Evolutionary conservation across 1,140 invertebrate species (phyloP).

Genomic region (Zaprionus lachaisei): DNA sequence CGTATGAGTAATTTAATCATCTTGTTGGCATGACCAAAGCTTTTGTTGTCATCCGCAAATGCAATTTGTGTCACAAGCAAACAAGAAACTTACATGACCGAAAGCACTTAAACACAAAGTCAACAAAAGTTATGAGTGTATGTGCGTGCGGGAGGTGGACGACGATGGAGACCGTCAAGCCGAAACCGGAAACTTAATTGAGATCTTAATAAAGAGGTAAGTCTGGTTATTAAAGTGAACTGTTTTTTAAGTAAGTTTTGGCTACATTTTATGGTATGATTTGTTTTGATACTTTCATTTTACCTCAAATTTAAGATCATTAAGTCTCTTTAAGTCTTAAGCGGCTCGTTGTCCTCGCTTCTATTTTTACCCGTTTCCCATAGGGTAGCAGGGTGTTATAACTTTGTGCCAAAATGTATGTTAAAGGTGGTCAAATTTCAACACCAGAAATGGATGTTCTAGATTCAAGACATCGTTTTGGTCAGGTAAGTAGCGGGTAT

Average conservation of each 20-base stretch:
- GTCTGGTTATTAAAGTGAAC: not conserved
- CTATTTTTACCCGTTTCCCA: not conserved
- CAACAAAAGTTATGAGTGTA: conserved; percentile 54
- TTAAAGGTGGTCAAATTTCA: too few species aligned
- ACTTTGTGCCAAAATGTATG: too few species aligned
- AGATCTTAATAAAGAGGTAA: not conserved
- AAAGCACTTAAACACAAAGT: conserved; percentile 52
- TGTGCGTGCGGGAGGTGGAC: not conserved
- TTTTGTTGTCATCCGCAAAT: conserved; percentile 77
- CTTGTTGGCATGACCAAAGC: conserved; percentile 65
- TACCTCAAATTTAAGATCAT: not conserved
- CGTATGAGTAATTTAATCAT: conserved; percentile 81
- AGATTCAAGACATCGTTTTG: too few species aligned
- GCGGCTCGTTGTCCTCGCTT: too few species aligned
- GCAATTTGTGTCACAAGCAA: conserved; percentile 75
- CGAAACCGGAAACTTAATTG: conserved; percentile 4
- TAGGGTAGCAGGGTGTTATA: too few species aligned
- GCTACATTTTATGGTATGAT: not conserved
- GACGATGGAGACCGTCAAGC: too few species aligned
- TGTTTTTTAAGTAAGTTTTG: not conserved
- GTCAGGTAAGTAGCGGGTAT: too few species aligned
- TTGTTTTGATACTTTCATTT: not conserved
- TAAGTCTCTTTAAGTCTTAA: not conserved
- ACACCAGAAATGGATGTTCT: too few species aligned
- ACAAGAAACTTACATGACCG: conserved; percentile 56